Conservation (phyloP, 2,888 invertebrate genomes). For the Macrosiphum euphorbiae region DNA sequence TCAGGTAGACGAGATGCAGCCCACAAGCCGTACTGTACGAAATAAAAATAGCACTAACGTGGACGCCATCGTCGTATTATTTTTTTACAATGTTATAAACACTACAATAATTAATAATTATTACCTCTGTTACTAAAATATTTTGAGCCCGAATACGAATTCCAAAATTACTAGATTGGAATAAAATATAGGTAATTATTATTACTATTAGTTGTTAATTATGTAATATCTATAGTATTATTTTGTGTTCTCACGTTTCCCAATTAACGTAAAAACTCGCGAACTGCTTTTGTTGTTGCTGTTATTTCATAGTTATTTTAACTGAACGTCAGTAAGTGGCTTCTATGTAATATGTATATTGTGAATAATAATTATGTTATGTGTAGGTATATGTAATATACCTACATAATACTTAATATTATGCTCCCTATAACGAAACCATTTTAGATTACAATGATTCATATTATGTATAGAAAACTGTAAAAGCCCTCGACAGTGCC, state of each 20-base stretch:
- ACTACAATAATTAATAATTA: background rate
- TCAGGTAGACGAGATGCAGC: background rate
- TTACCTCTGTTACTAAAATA: background rate
- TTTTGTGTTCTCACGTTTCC: background rate
- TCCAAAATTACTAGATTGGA: background rate
- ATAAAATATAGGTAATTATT: background rate
- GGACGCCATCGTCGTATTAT: background rate
- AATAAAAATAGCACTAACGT: background rate
- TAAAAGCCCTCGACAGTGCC: background rate
- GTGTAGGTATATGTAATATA: background rate
- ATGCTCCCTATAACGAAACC: background rate
- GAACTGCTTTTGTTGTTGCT: background rate
- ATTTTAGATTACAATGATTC: background rate
- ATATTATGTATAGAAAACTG: background rate
- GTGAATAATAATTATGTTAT: background rate
- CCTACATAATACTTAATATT: background rate
- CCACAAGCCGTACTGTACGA: background rate
- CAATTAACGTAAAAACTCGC: background rate
- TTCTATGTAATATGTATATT: background rate
- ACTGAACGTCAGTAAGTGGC: background rate
- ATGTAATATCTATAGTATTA: background rate
- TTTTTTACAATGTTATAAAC: background rate
- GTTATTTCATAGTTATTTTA: background rate
- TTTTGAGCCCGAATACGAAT: background rate
- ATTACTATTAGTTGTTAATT: background rate